Base-by-base conservation (phyloP, 2,797 vertebrate species). In the Austrolebias charrua region DNA sequence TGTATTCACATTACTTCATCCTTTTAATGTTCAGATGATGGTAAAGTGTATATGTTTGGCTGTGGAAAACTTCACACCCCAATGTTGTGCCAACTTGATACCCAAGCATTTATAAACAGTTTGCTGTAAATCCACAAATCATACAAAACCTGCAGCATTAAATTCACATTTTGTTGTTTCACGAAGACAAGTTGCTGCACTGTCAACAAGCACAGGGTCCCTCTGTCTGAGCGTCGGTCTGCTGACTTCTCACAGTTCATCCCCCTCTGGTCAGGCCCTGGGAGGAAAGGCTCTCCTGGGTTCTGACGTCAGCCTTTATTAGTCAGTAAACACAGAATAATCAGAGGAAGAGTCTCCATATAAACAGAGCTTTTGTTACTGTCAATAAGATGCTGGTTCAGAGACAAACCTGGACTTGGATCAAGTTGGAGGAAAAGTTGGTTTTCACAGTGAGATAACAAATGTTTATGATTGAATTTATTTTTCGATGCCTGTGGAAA, bases 241-340 rank as follows among this genome's bases (percentile, higher is more conserved):
- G 24, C 24, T 24, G 24, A 24, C 58, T 80, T 83, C 80, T 86
- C 74, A 75, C 68, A 78, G 60, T 42, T 77, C 63, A 59, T 78
- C 67, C 31, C 62, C 73, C 57, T 44, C 10, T 63, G 60, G 54
- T 45, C 2, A 35, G 68, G 88, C 80, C 77, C 13, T 0, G 76
- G 69, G 86, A 86, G 70, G 72, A 73, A 82, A 63, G 60, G 49
- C 71, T 82, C 59, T 76, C 76, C 80, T 57, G 48, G 68, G 74
- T 69, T 68, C 73, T 91, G 90, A 92, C 88, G 87, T 92, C 89
- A 91, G 61, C 60, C 82, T 68, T 80, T 79, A 85, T 79, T 80
- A 81, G 77, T 85, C 87, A 90, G 87, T 87, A 91, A 92, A 92
- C 90, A 93, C 72, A 71, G 46, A 53, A 53, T 78, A 78, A 83